Percentiles rank a stretch among this genome's conserved stretches.
Evolutionary conservation across 2,797 vertebrate species (phyloP).

Genomic region (Eulemur coronatus): DNA sequence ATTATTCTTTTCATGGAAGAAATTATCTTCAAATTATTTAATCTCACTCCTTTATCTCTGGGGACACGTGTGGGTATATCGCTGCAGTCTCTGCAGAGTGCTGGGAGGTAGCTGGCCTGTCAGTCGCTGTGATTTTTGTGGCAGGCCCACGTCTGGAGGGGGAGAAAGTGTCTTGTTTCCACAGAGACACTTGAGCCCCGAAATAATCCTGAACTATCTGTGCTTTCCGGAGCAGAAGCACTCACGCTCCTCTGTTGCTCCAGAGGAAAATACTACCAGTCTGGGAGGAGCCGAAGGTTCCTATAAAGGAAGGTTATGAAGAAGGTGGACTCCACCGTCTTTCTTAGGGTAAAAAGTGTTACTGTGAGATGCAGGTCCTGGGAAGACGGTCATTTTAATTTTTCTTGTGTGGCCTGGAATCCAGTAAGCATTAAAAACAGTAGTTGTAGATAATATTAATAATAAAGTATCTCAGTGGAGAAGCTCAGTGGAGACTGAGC

Average conservation of each 20-base stretch:
- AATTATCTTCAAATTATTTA: slow-evolving; percentile 76
- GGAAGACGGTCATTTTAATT: neutral
- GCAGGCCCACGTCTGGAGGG: neutral
- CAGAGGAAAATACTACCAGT: neutral
- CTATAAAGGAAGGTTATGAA: neutral
- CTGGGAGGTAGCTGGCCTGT: slow-evolving; percentile 34
- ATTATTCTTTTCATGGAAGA: slow-evolving; percentile 70
- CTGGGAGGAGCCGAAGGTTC: neutral
- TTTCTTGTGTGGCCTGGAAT: neutral
- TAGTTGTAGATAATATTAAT: neutral
- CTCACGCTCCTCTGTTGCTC: neutral
- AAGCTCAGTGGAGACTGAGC: neutral
- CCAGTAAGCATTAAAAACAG: neutral
- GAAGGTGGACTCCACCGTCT: neutral
- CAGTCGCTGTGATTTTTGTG: neutral
- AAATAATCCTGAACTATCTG: slow-evolving; percentile 33
- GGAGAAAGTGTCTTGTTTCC: slow-evolving; percentile 24
- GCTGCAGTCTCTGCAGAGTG: slow-evolving; percentile 40
- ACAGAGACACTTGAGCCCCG: slow-evolving; percentile 1
- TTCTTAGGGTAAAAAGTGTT: neutral
- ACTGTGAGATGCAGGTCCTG: neutral
- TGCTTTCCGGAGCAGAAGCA: neutral
- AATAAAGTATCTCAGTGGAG: neutral
- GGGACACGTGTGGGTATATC: slow-evolving; percentile 39
- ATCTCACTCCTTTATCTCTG: slow-evolving; percentile 59